Evolutionary conservation across 2,113 vertebrate species (phyloP).

Genomic region (Vidua chalybeata): DNA sequence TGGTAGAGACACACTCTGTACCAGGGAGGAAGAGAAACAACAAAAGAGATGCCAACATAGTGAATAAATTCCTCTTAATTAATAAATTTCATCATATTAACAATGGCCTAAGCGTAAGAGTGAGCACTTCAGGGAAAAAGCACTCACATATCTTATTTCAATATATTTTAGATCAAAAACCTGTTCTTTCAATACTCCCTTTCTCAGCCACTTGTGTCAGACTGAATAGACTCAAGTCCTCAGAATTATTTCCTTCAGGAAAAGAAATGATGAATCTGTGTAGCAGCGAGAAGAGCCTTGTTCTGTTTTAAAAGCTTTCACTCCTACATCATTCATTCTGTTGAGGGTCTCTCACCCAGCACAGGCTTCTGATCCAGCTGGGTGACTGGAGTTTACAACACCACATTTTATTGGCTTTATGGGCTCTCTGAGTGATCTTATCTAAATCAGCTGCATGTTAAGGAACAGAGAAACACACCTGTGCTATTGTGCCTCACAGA

Average conservation of each 20-base stretch:
- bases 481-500: not conserved
- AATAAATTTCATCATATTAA: constrained; percentile 1
- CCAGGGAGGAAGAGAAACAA: not conserved
- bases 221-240: not conserved
- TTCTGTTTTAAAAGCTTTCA: not conserved
- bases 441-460: not conserved
- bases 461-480: not conserved
- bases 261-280: not conserved
- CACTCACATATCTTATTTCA: not conserved
- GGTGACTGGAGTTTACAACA: not conserved
- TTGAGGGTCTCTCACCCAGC: not conserved
- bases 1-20: not conserved
- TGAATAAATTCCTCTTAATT: constrained; percentile 7
- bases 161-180: not conserved
- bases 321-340: not conserved
- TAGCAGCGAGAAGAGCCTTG: not conserved
- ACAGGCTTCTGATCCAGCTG: not conserved
- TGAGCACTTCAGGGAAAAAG: not conserved
- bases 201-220: not conserved
- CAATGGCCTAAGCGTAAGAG: not conserved
- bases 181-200: not conserved
- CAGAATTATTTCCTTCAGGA: not conserved
- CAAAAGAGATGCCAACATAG: not conserved
- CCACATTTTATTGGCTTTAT: not conserved
- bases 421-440: not conserved